Evolutionary conservation across 2,888 invertebrate species (phyloP).

Genomic region (Salpingus planirostris): DNA sequence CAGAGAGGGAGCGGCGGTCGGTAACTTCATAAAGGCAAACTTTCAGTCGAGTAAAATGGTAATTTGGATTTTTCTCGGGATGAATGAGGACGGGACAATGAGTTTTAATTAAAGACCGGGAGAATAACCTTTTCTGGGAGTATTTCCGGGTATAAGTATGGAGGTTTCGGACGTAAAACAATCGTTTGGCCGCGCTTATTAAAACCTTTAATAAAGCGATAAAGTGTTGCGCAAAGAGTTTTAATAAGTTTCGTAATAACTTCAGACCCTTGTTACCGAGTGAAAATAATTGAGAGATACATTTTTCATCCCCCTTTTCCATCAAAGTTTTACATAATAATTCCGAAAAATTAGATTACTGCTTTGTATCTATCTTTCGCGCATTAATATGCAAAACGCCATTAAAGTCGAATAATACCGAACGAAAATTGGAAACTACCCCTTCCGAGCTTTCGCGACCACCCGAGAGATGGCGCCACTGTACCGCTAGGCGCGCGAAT

Average conservation of each 20-base stretch:
- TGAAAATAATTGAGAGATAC: constrained; percentile 6
- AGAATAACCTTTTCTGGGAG: no score
- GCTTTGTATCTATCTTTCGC: constrained; percentile 2
- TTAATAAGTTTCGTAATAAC: constrained; percentile 18
- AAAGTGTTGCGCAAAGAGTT: constrained; percentile 5
- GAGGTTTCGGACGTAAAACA: no score
- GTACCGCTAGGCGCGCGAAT: neutral
- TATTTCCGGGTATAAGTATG: no score
- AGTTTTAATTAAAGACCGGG: no score
- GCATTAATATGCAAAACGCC: constrained; percentile 8
- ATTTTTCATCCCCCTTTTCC: constrained; percentile 11
- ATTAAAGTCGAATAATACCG: no score
- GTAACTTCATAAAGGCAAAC: no score
- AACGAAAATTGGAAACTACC: no score
- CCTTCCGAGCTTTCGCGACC: constrained; percentile 2
- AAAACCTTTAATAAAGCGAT: constrained; percentile 6
- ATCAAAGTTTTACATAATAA: constrained; percentile 7
- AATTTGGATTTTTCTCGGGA: no score
- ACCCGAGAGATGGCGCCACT: constrained; percentile 7
- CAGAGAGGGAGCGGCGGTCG: no score
- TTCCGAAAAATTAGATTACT: constrained; percentile 9
- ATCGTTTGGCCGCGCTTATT: constrained; percentile 2
- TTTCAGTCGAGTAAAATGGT: no score
- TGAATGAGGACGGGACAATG: no score
- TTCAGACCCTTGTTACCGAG: constrained; percentile 3